Base-by-base conservation (phyloP, 2,113 vertebrate genomes). In the Bubalus kerabau region DNA sequence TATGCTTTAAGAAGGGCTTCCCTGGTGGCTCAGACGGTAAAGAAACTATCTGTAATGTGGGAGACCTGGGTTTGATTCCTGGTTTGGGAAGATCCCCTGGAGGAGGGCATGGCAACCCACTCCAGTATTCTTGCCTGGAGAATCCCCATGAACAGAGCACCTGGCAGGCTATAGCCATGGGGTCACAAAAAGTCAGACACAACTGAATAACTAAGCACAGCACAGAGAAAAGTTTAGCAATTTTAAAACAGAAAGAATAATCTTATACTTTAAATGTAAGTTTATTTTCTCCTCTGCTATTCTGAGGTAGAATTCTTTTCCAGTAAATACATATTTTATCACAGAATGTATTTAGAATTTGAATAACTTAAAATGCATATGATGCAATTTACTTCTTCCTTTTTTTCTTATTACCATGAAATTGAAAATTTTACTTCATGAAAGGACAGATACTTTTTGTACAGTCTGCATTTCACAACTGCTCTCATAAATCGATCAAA, bases 331-430 rank as follows among this genome's bases (percentile, higher is more conserved):
- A 46, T 50, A 17, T 76, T 86, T 57, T 30, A n/a, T 52, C 40
- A 87, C 59, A 82, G 13, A 71, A 91, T 52, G 14, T 88, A 94
- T 36, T 52, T 32, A 85, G 26, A 43, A 96, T 59, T 82, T 80
- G 13, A 48, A 64, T 90, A 50, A 19, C 54, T 43, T 93, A 12
- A 87, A 90, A 82, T 57, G 2, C 19, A 24, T 36, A 19, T 84
- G 11, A 32, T 78, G 4, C 6, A 50, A 62, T 90, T 24, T 36
- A 28, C 26, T 26, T 57, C 11, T 89, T 90, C 52, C 4, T 52
- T 16, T 59, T 89, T 82, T 95, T 30, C 48, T 93, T 86, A n/a
- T 26, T 81, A n/a, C 26, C 46, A 90, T 71, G 40, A 62, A n/a
- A 48, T 56, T 80, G 59, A 46, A 60, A 24, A n/a, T 28, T 85